Base-by-base conservation (phyloP, 2,888 invertebrate species). In the Leptinotarsa rubiginosa region DNA sequence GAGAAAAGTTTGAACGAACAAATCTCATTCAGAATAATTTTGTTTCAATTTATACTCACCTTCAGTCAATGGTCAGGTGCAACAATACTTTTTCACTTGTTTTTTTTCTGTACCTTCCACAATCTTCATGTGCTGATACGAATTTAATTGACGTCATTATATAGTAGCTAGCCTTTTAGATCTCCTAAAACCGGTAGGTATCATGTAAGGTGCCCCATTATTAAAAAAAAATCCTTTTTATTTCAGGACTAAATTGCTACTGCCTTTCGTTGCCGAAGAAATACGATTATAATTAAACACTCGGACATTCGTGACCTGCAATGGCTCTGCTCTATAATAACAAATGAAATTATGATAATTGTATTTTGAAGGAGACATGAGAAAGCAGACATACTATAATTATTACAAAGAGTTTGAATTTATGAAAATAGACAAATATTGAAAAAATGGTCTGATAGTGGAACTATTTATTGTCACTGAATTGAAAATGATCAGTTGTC, bases 71-170 rank as follows among this genome's bases (percentile, higher is more conserved):
- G 59, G 25, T 59, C 59, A 59, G 59, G 59, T 59, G 18, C 15
- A 22, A 20, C 59, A 59, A 15, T 59, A 22, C 22, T 56, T 59
- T 59, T 25, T 59, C 12, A 59, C 15, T 25, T 59, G 25, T 10
- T 41, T 59, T 25, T 56, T 59, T 25, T 22, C 20, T 15, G 0
- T 16, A 59, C 4, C 22, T 22, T 59, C 25, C 22, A 59, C 59
- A 12, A 20, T 22, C 59, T 25, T 59, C 15, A 15, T 22, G 25
- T 22, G 59, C 59, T 59, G 59, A 59, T 59, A 59, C 20, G 59
- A 59, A 59, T 59, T 59, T 59, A 59, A 59, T 59, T 59, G 25
- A 15, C 18, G 59, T 20, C 25, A 59, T 59, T 59, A 59, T 59
- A 59, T 22, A 15, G 59, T 59, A 59, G 59, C 59, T 25, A 59